Conservation (phyloP, 1,140 invertebrate species). For the Atta colombica region DNA sequence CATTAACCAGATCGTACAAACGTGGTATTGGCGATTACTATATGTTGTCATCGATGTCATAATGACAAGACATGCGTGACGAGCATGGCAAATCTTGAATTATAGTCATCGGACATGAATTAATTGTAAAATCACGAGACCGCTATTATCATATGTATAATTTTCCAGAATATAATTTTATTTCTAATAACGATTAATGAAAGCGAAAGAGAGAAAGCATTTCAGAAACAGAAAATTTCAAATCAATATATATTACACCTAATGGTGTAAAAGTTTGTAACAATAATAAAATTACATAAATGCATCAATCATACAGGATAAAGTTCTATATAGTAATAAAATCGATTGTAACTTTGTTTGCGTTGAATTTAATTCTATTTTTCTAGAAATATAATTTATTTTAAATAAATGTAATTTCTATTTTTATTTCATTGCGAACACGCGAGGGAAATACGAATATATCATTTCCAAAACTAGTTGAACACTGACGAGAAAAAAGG, state of each 20-base stretch:
- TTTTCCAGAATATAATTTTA: not conserved
- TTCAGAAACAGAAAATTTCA: not conserved
- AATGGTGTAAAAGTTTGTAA: not conserved
- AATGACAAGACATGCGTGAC: constrained; percentile 60
- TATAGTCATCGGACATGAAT: constrained; percentile 32
- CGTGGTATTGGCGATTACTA: constrained; percentile 63
- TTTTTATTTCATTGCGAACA: not conserved
- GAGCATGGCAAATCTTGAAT: constrained; percentile 52
- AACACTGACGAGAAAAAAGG: constrained; percentile 17
- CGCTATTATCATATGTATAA: not conserved
- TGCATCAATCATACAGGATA: not conserved
- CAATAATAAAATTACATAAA: not conserved
- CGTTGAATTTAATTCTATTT: not conserved
- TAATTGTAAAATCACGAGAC: constrained; percentile 39
- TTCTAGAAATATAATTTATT: not conserved
- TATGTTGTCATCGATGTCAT: constrained; percentile 63
- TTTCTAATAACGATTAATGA: not conserved
- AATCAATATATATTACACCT: not conserved
- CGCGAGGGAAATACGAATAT: constrained; percentile 3
- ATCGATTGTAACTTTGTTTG: not conserved
- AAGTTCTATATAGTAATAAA: not conserved
- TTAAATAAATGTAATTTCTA: constrained; percentile 9
- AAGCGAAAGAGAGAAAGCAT: not conserved
- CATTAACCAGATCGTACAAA: constrained; percentile 67
- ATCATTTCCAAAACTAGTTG: constrained; percentile 50